Evolutionary conservation across 2,797 vertebrate species (phyloP).

Genomic region (Gallinago solitaria): DNA sequence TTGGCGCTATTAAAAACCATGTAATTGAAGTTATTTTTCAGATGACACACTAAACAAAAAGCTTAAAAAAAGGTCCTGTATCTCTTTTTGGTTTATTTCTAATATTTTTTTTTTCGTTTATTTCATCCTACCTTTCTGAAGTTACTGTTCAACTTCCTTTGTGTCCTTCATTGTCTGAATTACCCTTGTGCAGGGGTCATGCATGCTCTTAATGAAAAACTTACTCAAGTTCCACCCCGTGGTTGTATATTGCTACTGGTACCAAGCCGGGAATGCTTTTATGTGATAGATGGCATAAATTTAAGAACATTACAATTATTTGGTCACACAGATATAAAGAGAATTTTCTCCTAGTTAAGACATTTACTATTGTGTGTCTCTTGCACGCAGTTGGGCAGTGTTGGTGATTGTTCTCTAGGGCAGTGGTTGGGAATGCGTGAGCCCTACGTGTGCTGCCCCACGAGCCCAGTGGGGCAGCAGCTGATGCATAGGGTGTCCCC

Average conservation of each 20-base stretch:
- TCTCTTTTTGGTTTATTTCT: neutral
- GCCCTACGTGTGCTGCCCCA: neutral
- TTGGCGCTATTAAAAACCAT: neutral
- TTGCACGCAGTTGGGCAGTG: neutral
- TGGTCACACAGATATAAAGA: neutral
- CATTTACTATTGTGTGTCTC: neutral
- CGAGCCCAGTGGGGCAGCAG: neutral
- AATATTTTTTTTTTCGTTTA: too few species aligned
- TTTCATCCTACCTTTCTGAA: neutral
- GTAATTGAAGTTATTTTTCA: neutral
- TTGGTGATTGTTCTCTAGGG: neutral
- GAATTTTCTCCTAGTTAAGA: neutral
- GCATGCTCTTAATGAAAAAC: neutral
- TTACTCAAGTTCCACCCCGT: neutral
- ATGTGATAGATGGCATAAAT: neutral
- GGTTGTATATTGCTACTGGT: neutral
- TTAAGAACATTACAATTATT: neutral
- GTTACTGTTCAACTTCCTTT: neutral
- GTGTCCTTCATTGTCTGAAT: neutral
- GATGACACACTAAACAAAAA: neutral
- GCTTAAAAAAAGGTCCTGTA: neutral
- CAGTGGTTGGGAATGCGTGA: neutral
- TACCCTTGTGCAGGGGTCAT: too few species aligned
- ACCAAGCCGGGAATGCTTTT: neutral
- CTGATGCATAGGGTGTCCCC: neutral